These are phyloP conservation scores for Esox masquinongy DNA, from an alignment of 2,797 vertebrate species.

Conservation along the genomic window DNA sequence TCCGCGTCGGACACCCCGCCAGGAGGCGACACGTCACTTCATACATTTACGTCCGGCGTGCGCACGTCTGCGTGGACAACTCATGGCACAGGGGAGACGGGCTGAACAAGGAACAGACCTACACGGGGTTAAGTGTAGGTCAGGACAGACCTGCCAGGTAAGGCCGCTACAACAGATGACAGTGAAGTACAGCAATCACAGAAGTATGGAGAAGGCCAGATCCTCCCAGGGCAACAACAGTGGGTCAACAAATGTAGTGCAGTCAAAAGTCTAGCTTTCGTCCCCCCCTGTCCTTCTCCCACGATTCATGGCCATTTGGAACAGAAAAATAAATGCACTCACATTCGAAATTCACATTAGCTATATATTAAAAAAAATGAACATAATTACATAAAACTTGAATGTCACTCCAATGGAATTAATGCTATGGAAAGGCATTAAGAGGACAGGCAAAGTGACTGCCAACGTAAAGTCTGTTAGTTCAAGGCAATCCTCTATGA, in stretches of 20 bases:
- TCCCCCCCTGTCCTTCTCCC: conserved; percentile 51
- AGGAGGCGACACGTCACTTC: conserved; percentile 27
- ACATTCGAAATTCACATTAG: conserved; percentile 72
- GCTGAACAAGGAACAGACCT: conserved; percentile 6
- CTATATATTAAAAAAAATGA: conserved; percentile 48
- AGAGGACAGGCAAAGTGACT: conserved; percentile 68
- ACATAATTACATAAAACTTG: conserved; percentile 38
- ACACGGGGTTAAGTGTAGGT: conserved; percentile 43
- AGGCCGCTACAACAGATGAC: conserved; percentile 55
- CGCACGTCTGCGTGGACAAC: background rate
- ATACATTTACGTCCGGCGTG: conserved; percentile 6
- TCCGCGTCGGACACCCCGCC: conserved; percentile 37
- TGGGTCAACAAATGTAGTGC: conserved; percentile 76
- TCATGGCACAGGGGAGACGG: conserved; percentile 52
- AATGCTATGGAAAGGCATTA: conserved; percentile 48
- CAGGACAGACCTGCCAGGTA: conserved; percentile 50
- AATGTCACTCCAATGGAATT: conserved; percentile 45
- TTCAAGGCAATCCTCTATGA: conserved; percentile 69
- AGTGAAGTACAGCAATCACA: conserved; percentile 59
- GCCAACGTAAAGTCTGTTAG: conserved; percentile 53
- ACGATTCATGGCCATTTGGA: conserved; percentile 76
- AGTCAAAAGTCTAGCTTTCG: conserved; percentile 70
- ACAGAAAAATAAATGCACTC: conserved; percentile 40
- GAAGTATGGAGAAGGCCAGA: conserved; percentile 66
- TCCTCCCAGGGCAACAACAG: conserved; percentile 61